Base-by-base conservation (phyloP, 2,113 vertebrate species). In the Garra rufa region DNA sequence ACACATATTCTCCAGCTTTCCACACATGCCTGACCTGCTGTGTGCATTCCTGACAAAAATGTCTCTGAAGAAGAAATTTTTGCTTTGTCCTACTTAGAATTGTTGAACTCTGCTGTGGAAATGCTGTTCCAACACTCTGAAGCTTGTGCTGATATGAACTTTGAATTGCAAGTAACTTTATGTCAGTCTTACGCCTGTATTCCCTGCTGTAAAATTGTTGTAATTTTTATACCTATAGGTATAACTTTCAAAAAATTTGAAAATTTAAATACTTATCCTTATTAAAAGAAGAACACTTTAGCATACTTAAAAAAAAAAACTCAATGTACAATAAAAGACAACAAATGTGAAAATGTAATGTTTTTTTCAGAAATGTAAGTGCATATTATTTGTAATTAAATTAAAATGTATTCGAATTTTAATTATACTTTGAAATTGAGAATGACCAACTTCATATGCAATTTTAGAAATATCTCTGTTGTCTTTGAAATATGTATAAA, bases 21-120 rank as follows among this genome's bases (percentile, higher is more conserved):
- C 83, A 76, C 75, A 76, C 67, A 81, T 76, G 65, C 59, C 63
- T 83, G 75, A 87, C 74, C 80, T 81, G 41, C 61, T 80, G 65
- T 59, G 55, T 7, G 15, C 46, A 28, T 75, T 57, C 19, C 50
- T 8, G 46, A 19, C 30, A 57, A 59, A 75, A 73, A 70, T 21
- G 17, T 24, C 34, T 82, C 61, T 30, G n/a, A 65, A 50, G 15
- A 46, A 70, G 50, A 43, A 70, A 44, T 52, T 63, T 57, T 85
- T 78, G 17, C 69, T 48, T 9, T 74, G 84, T 43, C 43, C 55
- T 81, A 19, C 41, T 85, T 57, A 28, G 15, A 28, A 77, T 50
- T 7, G 46, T 30, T 67, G 38, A 85, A 76, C 5, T 24, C 41
- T 50, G 71, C 50, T 52, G 24, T 57, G 30, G 38, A 48, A 65